Conservation (phyloP, 2,797 vertebrate species). For the Potorous gilbertii region DNA sequence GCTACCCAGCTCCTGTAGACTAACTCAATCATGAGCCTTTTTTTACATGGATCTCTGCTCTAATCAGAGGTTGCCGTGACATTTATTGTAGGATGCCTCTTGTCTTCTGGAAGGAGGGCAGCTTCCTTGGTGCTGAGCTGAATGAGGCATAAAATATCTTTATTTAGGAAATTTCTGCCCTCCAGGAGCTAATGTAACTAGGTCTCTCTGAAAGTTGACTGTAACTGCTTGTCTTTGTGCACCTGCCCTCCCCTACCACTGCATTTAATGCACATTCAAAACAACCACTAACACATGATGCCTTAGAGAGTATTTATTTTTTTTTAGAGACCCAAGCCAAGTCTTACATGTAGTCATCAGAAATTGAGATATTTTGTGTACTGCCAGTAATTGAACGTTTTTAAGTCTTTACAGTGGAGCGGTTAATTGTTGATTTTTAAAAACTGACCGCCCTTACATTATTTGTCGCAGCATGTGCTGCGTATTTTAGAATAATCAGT, state of each 20-base stretch:
- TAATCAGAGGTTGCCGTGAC: not conserved
- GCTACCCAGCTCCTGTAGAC: not conserved
- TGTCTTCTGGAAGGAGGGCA: not conserved
- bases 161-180: not conserved
- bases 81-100: not conserved
- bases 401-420: not conserved
- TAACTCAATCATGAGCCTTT: not conserved
- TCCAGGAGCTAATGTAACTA: not conserved
- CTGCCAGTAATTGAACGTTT: not conserved
- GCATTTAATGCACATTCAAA: not conserved
- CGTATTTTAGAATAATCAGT: slow-evolving; percentile 43
- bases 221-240: not conserved
- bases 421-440: not conserved
- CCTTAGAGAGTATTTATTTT: slow-evolving; percentile 51
- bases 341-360: slow-evolving; percentile 45
- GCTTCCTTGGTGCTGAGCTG: not conserved
- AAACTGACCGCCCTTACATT: slow-evolving; percentile 34
- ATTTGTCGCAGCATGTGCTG: not conserved
- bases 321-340: slow-evolving; percentile 32
- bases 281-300: not conserved
- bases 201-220: not conserved
- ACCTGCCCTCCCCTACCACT: not conserved
- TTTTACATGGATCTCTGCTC: not conserved
- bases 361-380: slow-evolving; percentile 64
- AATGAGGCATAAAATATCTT: not conserved